Evolutionary conservation across 2,888 invertebrate genomes (phyloP), one percentile per base, ranked within the genome.

Genomic region (Dynastes maya): DNA sequence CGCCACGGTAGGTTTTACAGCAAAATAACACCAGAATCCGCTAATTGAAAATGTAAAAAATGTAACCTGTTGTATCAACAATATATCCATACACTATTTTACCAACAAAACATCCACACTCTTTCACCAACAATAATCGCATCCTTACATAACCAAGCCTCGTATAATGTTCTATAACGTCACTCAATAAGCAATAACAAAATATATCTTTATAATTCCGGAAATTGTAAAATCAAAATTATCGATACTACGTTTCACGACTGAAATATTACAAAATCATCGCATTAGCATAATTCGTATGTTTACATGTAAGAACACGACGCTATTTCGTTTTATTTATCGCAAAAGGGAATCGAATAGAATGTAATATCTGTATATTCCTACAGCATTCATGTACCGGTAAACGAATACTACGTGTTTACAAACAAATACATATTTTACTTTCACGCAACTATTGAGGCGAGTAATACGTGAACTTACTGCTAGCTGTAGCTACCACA

Each of bases 381-480:
- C 22, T 22, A 6, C n/a, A 8, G 55, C 55, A 22, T 16, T 8
- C 55, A 55, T 55, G 8, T 45, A 45, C 45, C 45, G 16, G 53
- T 16, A 16, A 55, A 55, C 53, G 53, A 5, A n/a, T 55, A 55
- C 16, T 55, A 45, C 45, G 11, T 45, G 55, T 55, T 22, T 22
- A 55, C 55, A 16, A 16, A 22, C 22, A 55, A 22, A 22, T 55
- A 55, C 55, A 55, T 55, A 55, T 55, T 55, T 55, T 55, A 55
- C 55, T 55, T 55, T 55, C 55, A 27, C 16, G 16, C 22, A 55
- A 27, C 55, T 55, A 22, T 55, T 22, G 2, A 55, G 55, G 55
- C 55, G 8, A 8, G 9, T 22, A 55, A 55, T 55, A 55, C 5
- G 22, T 55, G 5, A 22, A 55, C 55, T 16, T 55, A 22, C 22